Conservation (phyloP, 2,113 vertebrate species). For the Pelecanoides urinatrix region DNA sequence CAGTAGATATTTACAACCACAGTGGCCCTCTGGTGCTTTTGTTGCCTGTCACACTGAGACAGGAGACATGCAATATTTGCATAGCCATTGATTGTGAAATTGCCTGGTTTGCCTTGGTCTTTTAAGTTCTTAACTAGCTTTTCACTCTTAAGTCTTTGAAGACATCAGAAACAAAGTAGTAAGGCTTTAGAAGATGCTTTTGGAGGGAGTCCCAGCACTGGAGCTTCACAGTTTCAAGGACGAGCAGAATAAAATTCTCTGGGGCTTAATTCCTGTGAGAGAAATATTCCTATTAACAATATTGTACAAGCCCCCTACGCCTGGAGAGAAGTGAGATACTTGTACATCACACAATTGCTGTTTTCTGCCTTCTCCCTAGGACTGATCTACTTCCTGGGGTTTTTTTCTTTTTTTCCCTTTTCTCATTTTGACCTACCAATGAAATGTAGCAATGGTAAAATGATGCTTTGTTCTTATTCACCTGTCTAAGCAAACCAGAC, state of each 20-base stretch:
- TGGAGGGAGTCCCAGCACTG: background rate
- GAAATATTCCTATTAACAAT: background rate
- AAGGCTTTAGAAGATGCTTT: background rate
- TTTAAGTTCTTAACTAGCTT: background rate
- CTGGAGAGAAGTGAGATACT: background rate
- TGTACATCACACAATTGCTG: background rate
- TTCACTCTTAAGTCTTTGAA: background rate
- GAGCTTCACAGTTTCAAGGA: background rate
- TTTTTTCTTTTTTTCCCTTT: background rate
- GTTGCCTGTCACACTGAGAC: background rate
- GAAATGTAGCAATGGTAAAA: background rate
- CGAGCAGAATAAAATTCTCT: background rate
- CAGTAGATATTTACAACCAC: background rate
- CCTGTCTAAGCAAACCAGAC: background rate
- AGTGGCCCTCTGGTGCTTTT: background rate
- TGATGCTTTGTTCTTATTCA: background rate
- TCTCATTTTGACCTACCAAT: background rate
- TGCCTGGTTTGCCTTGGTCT: background rate
- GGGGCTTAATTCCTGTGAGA: background rate
- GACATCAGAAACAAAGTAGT: background rate
- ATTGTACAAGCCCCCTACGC: background rate
- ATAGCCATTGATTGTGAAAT: background rate
- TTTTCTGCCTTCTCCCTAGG: background rate
- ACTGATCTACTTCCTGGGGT: background rate
- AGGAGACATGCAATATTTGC: background rate